phyloP scores from a whole-genome alignment of 2,113 vertebrate genomes.

The Australoheros scitulus region DNA sequence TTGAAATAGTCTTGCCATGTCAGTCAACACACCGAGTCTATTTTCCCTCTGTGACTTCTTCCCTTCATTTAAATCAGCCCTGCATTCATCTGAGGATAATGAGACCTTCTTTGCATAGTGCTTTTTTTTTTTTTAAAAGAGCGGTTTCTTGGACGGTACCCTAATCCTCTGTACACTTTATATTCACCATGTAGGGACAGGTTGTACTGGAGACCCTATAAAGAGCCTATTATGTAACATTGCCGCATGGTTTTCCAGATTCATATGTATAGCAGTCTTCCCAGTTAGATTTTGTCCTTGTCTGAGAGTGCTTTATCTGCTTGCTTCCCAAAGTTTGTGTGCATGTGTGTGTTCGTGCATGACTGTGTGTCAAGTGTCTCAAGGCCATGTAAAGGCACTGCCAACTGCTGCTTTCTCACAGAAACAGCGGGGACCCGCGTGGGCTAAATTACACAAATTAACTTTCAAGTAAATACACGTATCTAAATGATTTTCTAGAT shows the following conservation, averaged over 20 bases:
- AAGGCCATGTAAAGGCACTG: slow-evolving; percentile 44
- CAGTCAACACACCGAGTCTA: slow-evolving; percentile 30
- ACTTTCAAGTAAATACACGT: background rate
- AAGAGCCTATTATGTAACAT: slow-evolving; percentile 8
- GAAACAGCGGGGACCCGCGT: background rate
- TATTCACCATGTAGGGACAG: slow-evolving; percentile 20
- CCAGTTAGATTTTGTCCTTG: slow-evolving; percentile 18
- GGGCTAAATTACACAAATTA: slow-evolving; percentile 1
- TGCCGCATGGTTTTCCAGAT: background rate
- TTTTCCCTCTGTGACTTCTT: slow-evolving; percentile 60
- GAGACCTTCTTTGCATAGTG: slow-evolving; percentile 59
- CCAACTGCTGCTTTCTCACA: slow-evolving; percentile 59
- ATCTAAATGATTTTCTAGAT: background rate
- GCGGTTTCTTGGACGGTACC: slow-evolving; percentile 46
- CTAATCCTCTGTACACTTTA: slow-evolving; percentile 59
- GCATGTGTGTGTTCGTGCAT: slow-evolving; percentile 28
- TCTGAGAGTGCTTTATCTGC: slow-evolving; percentile 14
- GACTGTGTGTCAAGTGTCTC: slow-evolving; percentile 31
- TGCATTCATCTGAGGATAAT: slow-evolving; percentile 63
- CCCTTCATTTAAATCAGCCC: slow-evolving; percentile 48
- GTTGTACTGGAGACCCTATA: slow-evolving; percentile 6
- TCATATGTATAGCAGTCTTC: background rate
- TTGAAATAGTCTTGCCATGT: slow-evolving; percentile 26
- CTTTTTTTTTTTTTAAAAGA: slow-evolving; percentile 24
- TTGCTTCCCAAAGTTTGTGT: background rate